These are phyloP conservation scores for Thumatha senex DNA, from an alignment of 2,888 invertebrate species.

Conservation along the genomic window DNA sequence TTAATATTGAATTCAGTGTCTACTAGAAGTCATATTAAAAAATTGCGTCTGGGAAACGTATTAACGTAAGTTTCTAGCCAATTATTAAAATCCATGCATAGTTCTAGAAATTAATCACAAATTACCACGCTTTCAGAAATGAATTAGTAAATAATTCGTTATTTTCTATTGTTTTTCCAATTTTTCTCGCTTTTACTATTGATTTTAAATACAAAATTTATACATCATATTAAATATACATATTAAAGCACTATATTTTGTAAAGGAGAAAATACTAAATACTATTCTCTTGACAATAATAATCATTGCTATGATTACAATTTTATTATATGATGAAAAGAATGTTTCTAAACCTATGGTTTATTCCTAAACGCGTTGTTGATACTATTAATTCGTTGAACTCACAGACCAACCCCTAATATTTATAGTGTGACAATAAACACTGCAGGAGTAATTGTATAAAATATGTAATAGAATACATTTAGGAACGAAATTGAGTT, in stretches of 20 bases:
- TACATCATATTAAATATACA: too few relatives aligned
- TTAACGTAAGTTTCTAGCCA: slow-evolving; percentile 23
- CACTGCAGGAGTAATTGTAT: too few relatives aligned
- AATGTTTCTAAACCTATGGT: too few relatives aligned
- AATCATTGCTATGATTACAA: slow-evolving; percentile 2
- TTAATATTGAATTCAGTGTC: slow-evolving; percentile 11
- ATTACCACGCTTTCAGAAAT: slow-evolving; percentile 33
- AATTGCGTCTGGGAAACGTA: slow-evolving; percentile 7
- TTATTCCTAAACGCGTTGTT: too few relatives aligned
- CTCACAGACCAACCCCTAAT: too few relatives aligned
- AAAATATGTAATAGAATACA: too few relatives aligned
- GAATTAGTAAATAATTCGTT: slow-evolving; percentile 33
- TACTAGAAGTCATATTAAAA: slow-evolving; percentile 17
- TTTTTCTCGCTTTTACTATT: background rate
- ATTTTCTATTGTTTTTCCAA: slow-evolving; percentile 14
- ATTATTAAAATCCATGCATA: background rate
- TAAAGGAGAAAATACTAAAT: too few relatives aligned
- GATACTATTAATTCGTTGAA: too few relatives aligned
- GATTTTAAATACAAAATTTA: too few relatives aligned
- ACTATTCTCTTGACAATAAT: too few relatives aligned
- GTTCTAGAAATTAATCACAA: background rate
- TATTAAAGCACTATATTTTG: too few relatives aligned
- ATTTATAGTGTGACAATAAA: too few relatives aligned
- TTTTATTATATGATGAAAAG: background rate
- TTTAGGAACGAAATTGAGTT: background rate